phyloP scores from a whole-genome alignment of 2,888 invertebrate species.

The Agrenia bidenticulata region DNA sequence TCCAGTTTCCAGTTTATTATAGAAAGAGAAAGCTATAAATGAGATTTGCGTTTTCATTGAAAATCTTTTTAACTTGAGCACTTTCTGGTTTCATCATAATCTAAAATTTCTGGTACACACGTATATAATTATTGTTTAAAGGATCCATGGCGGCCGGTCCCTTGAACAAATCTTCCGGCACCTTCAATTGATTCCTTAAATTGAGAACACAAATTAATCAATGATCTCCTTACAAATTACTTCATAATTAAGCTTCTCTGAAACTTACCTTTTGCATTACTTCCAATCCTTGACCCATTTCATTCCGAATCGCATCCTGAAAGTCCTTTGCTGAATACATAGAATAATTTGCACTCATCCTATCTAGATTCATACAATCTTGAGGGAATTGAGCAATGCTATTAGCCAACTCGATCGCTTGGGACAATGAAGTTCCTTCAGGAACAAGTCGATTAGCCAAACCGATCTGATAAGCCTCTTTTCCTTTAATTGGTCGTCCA shows the following conservation, averaged over 20 bases:
- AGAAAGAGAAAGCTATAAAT: too few species aligned
- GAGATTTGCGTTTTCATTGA: too few species aligned
- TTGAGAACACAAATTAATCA: not conserved
- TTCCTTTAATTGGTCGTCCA: constrained; percentile 73
- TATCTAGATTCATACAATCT: constrained; percentile 64
- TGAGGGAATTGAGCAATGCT: constrained; percentile 79
- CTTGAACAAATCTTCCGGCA: constrained; percentile 68
- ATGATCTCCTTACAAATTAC: not conserved
- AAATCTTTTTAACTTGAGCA: too few species aligned
- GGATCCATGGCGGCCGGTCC: constrained; percentile 70
- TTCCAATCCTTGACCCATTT: constrained; percentile 63
- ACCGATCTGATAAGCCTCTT: constrained; percentile 79
- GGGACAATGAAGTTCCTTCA: constrained; percentile 78
- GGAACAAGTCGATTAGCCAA: constrained; percentile 76
- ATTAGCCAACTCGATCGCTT: constrained; percentile 71
- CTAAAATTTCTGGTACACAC: too few species aligned
- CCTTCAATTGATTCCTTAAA: constrained; percentile 66
- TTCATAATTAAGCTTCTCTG: too few species aligned
- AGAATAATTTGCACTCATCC: constrained; percentile 65
- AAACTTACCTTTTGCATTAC: constrained; percentile 61
- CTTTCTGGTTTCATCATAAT: too few species aligned
- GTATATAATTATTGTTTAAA: constrained; percentile 56
- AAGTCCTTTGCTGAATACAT: constrained; percentile 69
- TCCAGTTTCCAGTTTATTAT: too few species aligned
- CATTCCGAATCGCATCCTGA: constrained; percentile 68